Conservation (phyloP, 2,888 invertebrate genomes). For the Oscheius onirici region DNA sequence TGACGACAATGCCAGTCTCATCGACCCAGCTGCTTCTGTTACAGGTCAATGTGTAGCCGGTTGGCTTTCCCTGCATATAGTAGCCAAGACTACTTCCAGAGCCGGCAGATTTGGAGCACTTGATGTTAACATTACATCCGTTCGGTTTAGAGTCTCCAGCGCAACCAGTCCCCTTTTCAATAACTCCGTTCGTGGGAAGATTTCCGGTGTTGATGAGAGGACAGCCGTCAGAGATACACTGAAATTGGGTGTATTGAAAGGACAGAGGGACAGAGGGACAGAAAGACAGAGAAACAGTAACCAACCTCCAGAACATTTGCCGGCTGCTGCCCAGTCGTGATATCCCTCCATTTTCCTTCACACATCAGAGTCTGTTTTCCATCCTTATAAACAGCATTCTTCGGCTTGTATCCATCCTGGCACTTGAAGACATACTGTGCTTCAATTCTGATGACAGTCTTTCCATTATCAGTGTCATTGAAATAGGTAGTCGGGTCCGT, state of each 20-base stretch:
- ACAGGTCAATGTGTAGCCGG: slow-evolving; percentile 21
- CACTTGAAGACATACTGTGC: background rate
- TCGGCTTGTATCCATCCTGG: slow-evolving; percentile 4
- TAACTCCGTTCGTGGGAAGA: background rate
- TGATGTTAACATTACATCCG: slow-evolving; percentile 7
- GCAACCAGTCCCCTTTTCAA: background rate
- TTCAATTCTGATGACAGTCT: background rate
- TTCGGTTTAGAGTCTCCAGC: background rate
- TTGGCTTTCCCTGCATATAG: slow-evolving; percentile 26
- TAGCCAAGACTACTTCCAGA: slow-evolving; percentile 1
- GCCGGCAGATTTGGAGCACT: background rate
- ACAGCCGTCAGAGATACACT: slow-evolving; percentile 24
- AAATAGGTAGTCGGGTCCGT: background rate
- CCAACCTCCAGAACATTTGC: slow-evolving; percentile 1
- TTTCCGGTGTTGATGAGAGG: background rate
- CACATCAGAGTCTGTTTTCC: background rate
- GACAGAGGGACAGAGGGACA: too few relatives aligned
- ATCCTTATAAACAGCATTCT: background rate
- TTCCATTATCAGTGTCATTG: slow-evolving; percentile 7
- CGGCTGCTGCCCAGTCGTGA: background rate
- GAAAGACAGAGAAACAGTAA: too few relatives aligned
- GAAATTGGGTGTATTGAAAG: background rate
- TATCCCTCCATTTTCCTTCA: slow-evolving; percentile 17
- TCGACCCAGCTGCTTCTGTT: slow-evolving; percentile 9
- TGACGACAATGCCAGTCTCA: background rate